phyloP scores from a whole-genome alignment of 2,797 vertebrate species.

The Pipistrellus nathusii region DNA sequence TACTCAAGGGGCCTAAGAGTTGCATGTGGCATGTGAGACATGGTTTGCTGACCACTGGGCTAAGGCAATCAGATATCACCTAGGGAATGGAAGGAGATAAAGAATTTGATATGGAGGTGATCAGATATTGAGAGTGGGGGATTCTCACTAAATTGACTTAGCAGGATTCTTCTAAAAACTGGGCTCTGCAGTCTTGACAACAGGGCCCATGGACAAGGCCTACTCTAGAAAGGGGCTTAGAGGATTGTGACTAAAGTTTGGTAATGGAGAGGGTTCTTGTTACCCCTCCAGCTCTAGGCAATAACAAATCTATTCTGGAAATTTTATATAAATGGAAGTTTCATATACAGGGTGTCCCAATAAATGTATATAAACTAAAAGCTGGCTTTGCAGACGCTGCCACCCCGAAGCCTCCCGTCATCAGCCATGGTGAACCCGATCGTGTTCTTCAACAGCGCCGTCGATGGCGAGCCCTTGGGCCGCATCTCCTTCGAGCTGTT shows the following conservation, averaged over 20 bases:
- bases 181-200: neutral
- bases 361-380: too few species aligned
- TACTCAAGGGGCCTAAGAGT: too few species aligned
- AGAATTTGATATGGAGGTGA: neutral
- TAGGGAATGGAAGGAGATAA: neutral
- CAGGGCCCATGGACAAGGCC: neutral
- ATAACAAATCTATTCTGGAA: neutral
- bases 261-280: neutral
- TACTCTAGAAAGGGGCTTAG: slow-evolving; percentile 13
- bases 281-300: neutral
- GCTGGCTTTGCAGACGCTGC: too few species aligned
- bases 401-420: too few species aligned
- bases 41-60: neutral
- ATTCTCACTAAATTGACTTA: neutral
- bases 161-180: slow-evolving; percentile 40
- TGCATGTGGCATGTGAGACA: too few species aligned
- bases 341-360: neutral
- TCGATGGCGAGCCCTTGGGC: too few species aligned
- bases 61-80: neutral
- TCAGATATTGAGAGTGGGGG: neutral
- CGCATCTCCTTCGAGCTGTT: too few species aligned
- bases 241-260: neutral
- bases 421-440: too few species aligned
- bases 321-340: neutral
- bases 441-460: too few species aligned